These are phyloP conservation scores for Potamilus streckersoni DNA, from an alignment of 1,140 invertebrate genomes.

Conservation along the genomic window DNA sequence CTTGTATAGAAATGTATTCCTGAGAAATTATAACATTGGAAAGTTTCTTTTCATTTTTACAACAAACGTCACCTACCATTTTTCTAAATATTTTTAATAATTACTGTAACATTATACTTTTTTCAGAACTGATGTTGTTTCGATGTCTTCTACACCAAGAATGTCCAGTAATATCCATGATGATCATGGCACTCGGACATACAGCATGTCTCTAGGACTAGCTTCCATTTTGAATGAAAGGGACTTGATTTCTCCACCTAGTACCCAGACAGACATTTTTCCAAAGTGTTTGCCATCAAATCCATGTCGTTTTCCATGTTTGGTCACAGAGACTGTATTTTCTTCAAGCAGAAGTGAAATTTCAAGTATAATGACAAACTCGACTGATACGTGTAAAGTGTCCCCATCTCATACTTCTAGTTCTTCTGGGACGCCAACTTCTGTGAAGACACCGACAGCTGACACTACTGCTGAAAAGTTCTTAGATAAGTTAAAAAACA, in stretches of 20 bases:
- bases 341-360: conserved; percentile 11
- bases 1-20: too few relatives aligned
- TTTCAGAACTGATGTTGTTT: conserved; percentile 27
- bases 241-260: conserved; percentile 60
- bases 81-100: too few relatives aligned
- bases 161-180: conserved; percentile 22
- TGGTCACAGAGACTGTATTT: conserved; percentile 34
- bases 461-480: conserved; percentile 28
- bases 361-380: conserved; percentile 9
- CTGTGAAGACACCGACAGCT: not conserved
- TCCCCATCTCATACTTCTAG: conserved; percentile 11
- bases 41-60: too few relatives aligned
- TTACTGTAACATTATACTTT: conserved; percentile 3
- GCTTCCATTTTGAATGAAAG: conserved; percentile 85
- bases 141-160: conserved; percentile 68
- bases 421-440: conserved; percentile 2
- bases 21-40: too few relatives aligned
- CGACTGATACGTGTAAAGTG: conserved; percentile 22
- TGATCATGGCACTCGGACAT: conserved; percentile 75
- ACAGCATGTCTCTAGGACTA: conserved; percentile 82
- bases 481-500: conserved; percentile 52
- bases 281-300: conserved; percentile 18
- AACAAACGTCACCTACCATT: too few relatives aligned
- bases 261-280: not conserved
- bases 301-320: conserved; percentile 25